Evolutionary conservation across 2,113 vertebrate genomes (phyloP).

Genomic region (Corapipo altera): DNA sequence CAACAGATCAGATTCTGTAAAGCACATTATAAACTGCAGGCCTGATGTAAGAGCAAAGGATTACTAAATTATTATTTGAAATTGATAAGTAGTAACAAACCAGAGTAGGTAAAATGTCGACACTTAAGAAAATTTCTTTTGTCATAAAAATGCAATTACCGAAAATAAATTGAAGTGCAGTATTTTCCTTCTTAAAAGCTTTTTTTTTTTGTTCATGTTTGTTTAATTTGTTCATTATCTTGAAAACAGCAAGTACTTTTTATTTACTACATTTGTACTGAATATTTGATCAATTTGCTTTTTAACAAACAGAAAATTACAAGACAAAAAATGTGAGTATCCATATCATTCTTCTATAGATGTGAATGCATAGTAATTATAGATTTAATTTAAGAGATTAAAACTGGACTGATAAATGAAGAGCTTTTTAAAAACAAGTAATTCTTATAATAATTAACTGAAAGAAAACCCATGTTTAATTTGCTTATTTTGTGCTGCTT

Average conservation of each 20-base stretch:
- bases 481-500: constrained; percentile 25
- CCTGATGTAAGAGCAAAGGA: background rate
- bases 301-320: background rate
- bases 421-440: constrained; percentile 6
- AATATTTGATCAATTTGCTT: background rate
- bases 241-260: background rate
- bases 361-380: background rate
- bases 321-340: background rate
- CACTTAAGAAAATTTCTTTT: background rate
- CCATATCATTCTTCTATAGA: background rate
- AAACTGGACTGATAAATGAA: constrained; percentile 1
- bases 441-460: constrained; percentile 2
- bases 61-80: constrained; percentile 18
- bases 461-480: constrained; percentile 28
- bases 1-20: background rate
- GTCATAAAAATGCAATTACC: background rate
- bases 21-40: background rate
- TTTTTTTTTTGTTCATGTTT: background rate
- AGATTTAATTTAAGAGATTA: constrained; percentile 42
- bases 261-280: background rate
- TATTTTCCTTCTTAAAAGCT: background rate
- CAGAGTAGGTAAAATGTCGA: background rate
- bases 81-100: background rate
- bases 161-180: background rate
- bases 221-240: background rate